Percentiles rank a stretch among this genome's conserved stretches.
phyloP scores from a whole-genome alignment of 2,888 invertebrate genomes.

The Drosophila sordidapex region DNA sequence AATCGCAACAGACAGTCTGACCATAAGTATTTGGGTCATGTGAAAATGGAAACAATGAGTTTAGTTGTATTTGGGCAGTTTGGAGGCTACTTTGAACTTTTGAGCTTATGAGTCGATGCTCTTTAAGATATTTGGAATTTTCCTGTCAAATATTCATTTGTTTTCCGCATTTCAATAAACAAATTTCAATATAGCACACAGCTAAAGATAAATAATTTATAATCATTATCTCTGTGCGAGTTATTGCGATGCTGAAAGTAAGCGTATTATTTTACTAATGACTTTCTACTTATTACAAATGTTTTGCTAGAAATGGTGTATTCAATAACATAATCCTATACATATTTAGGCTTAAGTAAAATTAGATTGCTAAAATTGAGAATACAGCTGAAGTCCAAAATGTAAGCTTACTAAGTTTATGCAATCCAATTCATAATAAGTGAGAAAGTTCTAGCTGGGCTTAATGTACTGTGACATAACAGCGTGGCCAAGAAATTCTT shows the following conservation, averaged over 20 bases:
- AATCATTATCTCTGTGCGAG: background rate
- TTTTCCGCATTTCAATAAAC: background rate
- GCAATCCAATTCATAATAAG: background rate
- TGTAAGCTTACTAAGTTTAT: background rate
- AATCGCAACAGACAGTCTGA: background rate
- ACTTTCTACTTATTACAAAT: background rate
- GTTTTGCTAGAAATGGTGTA: background rate
- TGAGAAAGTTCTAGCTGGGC: background rate
- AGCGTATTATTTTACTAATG: background rate
- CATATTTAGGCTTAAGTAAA: background rate
- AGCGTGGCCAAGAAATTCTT: background rate
- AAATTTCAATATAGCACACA: background rate
- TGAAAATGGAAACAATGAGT: background rate
- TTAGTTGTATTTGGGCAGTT: background rate
- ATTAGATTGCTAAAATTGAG: background rate
- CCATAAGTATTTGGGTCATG: constrained; percentile 3
- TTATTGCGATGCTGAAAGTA: background rate
- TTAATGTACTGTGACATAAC: background rate
- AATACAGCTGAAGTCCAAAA: background rate
- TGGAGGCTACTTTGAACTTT: background rate
- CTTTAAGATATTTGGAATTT: background rate
- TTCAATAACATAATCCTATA: background rate
- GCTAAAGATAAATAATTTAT: background rate
- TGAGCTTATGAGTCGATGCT: background rate
- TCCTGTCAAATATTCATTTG: background rate